phyloP scores from a whole-genome alignment of 2,888 invertebrate genomes.

The Leptinotarsa tumamoca region DNA sequence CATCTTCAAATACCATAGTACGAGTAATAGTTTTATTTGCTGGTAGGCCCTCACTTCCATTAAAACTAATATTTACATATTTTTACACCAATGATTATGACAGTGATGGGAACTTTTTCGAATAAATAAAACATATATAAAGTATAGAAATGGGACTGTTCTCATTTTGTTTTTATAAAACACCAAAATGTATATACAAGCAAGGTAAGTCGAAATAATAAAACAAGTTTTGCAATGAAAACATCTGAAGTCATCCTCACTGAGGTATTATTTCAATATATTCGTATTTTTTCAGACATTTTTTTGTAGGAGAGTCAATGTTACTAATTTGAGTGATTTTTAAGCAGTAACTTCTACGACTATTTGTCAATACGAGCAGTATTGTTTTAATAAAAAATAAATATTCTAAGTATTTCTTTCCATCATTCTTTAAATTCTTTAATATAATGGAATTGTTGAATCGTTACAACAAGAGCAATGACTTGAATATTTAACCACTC shows the following conservation, averaged over 20 bases:
- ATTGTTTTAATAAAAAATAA: too few relatives aligned
- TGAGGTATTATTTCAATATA: too few relatives aligned
- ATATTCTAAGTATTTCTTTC: too few relatives aligned
- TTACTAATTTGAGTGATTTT: too few relatives aligned
- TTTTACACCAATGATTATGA: constrained; percentile 37
- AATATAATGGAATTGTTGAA: not conserved
- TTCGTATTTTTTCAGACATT: too few relatives aligned
- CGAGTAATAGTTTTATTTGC: constrained; percentile 49
- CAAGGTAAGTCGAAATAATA: not conserved
- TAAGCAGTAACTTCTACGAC: too few relatives aligned
- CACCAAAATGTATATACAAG: not conserved
- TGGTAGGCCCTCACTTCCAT: constrained; percentile 47
- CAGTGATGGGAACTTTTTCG: constrained; percentile 10
- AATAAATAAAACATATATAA: constrained; percentile 10
- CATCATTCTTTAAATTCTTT: too few relatives aligned
- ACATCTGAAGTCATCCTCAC: not conserved
- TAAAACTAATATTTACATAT: constrained; percentile 45
- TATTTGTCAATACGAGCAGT: too few relatives aligned
- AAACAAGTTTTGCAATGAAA: not conserved
- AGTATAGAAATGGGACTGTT: not conserved
- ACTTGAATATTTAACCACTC: not conserved
- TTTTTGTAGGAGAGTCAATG: too few relatives aligned
- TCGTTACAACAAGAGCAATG: not conserved
- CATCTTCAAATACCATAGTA: constrained; percentile 54
- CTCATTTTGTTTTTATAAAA: not conserved